Evolutionary conservation across 2,797 vertebrate genomes (phyloP).

Genomic region (Clarias platycephalus): DNA sequence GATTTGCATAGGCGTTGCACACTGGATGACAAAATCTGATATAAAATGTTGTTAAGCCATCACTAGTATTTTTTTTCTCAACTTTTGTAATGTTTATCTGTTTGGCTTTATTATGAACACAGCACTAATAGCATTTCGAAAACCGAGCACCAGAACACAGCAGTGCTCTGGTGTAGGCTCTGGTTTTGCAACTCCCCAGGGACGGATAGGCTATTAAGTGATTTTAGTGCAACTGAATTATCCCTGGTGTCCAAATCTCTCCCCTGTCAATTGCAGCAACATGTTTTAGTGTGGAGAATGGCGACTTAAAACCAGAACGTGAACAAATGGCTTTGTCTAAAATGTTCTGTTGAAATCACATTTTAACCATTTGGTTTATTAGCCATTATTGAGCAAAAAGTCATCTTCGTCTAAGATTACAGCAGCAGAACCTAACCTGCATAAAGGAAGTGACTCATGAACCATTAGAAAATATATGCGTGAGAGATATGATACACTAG

Average conservation of each 20-base stretch:
- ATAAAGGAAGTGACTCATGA: slow-evolving; percentile 49
- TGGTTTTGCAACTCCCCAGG: slow-evolving; percentile 50
- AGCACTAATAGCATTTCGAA: slow-evolving; percentile 41
- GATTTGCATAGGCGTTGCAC: background rate
- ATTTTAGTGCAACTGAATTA: slow-evolving; percentile 45
- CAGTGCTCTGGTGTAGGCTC: slow-evolving; percentile 29
- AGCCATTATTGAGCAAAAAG: slow-evolving; percentile 15
- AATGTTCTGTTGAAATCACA: slow-evolving; percentile 19
- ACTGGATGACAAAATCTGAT: slow-evolving; percentile 15
- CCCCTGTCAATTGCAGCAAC: slow-evolving; percentile 30
- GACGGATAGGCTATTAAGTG: slow-evolving; percentile 41
- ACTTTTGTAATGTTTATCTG: slow-evolving; percentile 32
- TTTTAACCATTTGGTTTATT: slow-evolving; percentile 27
- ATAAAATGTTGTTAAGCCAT: slow-evolving; percentile 27
- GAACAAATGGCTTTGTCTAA: slow-evolving; percentile 21
- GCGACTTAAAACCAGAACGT: slow-evolving; percentile 22
- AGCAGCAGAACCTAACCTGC: slow-evolving; percentile 29
- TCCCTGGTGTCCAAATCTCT: slow-evolving; percentile 31
- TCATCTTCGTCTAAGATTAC: background rate
- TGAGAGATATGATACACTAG: slow-evolving; percentile 49
- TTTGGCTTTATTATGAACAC: slow-evolving; percentile 35
- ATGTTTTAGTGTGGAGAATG: slow-evolving; percentile 21
- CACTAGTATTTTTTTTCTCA: slow-evolving; percentile 14
- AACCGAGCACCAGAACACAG: slow-evolving; percentile 24
- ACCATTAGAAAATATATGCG: slow-evolving; percentile 46